A percentile compares a stretch with the other conserved stretches of the same genome.
Conservation (phyloP, 1,140 invertebrate species). For the Heliconius hermathena region DNA sequence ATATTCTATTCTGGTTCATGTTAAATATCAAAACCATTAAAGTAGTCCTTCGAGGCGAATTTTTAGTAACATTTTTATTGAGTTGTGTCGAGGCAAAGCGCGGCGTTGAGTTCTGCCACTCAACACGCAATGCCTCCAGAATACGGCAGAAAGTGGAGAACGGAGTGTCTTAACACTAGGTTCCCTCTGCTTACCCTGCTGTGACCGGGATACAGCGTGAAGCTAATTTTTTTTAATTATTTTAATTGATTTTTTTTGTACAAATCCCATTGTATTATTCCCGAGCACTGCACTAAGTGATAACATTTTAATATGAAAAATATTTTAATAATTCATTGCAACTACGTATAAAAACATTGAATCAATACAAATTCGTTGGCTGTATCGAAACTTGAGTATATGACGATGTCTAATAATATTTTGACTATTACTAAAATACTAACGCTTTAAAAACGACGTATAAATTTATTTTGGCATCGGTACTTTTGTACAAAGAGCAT, state of each 20-base stretch:
- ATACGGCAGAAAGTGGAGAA: too few relatives aligned
- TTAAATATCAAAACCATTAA: neutral
- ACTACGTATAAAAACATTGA: neutral
- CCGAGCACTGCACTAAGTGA: neutral
- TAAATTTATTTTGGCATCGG: conserved; percentile 29
- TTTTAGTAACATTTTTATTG: neutral
- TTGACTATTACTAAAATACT: neutral
- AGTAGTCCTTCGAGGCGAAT: neutral
- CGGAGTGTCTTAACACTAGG: too few relatives aligned
- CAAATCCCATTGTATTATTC: neutral
- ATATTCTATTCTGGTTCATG: too few relatives aligned
- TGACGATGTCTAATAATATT: neutral
- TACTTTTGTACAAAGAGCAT: conserved; percentile 13
- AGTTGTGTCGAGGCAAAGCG: too few relatives aligned
- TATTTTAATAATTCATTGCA: neutral
- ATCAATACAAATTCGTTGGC: neutral
- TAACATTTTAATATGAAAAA: neutral
- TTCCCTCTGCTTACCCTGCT: too few relatives aligned
- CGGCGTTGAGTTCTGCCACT: too few relatives aligned
- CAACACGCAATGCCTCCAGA: too few relatives aligned
- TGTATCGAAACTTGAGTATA: neutral
- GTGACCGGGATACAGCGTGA: too few relatives aligned
- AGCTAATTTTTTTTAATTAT: too few relatives aligned
- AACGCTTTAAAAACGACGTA: neutral
- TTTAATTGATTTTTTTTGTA: too few relatives aligned